Evolutionary conservation across 2,113 vertebrate genomes (phyloP).

Genomic region (Micromys minutus): DNA sequence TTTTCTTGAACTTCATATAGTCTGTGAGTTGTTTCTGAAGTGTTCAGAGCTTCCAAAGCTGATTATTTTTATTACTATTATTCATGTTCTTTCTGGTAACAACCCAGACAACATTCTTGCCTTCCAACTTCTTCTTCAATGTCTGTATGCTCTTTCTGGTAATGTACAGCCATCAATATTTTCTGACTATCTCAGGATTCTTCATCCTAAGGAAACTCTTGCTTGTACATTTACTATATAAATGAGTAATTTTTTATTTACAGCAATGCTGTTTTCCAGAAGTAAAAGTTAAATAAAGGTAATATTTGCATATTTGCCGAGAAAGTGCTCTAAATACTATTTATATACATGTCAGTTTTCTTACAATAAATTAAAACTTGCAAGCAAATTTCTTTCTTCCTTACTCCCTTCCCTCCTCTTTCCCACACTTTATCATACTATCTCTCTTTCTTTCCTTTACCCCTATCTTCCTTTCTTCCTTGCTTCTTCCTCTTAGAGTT

Average conservation of each 20-base stretch:
- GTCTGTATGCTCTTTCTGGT: too few relatives aligned
- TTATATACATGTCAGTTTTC: background rate
- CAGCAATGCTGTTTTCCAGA: background rate
- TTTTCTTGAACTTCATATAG: too few relatives aligned
- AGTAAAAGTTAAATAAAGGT: background rate
- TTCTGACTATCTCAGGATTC: background rate
- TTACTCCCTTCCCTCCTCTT: background rate
- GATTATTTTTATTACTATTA: background rate
- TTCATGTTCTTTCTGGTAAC: background rate
- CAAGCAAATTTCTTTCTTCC: background rate
- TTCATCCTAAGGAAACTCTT: background rate
- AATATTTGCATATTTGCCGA: background rate
- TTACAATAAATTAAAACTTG: background rate
- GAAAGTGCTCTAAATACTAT: background rate
- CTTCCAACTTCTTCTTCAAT: background rate
- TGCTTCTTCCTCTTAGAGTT: background rate
- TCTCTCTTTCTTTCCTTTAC: too few relatives aligned
- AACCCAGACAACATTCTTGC: background rate
- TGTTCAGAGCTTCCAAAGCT: too few relatives aligned
- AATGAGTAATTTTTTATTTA: background rate
- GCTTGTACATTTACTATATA: background rate
- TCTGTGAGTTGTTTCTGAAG: too few relatives aligned
- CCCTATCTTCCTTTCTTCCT: too few relatives aligned
- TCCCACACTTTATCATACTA: background rate
- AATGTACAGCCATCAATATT: background rate